Evolutionary conservation across 1,140 invertebrate genomes (phyloP).

Genomic region (Conus ventricosus): DNA sequence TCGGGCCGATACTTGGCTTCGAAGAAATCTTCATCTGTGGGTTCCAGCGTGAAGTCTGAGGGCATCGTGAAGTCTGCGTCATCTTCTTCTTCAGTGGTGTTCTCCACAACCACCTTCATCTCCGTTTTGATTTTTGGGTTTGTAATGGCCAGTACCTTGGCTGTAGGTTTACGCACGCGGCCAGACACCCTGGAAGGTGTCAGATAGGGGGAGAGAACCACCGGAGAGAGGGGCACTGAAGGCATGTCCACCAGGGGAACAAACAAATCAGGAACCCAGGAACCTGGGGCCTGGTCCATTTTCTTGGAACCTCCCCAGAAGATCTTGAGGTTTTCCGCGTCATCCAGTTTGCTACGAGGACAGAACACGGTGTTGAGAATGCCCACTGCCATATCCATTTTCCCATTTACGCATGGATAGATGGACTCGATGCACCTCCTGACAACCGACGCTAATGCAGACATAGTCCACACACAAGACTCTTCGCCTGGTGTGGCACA

Average conservation of each 20-base stretch:
- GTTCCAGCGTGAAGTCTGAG: not conserved
- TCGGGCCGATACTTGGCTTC: not conserved
- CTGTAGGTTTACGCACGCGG: slow-evolving; percentile 4
- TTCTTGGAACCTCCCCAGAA: slow-evolving; percentile 13
- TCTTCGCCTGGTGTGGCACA: slow-evolving; percentile 26
- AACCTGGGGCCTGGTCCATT: not conserved
- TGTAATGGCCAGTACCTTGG: slow-evolving; percentile 4
- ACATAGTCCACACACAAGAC: slow-evolving; percentile 29
- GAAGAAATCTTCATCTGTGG: not conserved
- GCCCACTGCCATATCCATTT: not conserved
- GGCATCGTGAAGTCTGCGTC: not conserved
- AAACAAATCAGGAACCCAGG: slow-evolving; percentile 29
- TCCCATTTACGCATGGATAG: slow-evolving; percentile 14
- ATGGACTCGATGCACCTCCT: slow-evolving; percentile 9
- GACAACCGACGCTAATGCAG: slow-evolving; percentile 18
- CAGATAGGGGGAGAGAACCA: not conserved
- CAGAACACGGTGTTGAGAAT: slow-evolving; percentile 14
- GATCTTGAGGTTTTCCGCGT: slow-evolving; percentile 16
- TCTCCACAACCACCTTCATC: slow-evolving; percentile 22
- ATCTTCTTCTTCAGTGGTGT: not conserved
- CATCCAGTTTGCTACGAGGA: not conserved
- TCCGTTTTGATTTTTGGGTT: not conserved
- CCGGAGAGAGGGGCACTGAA: not conserved
- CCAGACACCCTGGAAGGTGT: slow-evolving; percentile 27
- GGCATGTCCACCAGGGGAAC: slow-evolving; percentile 24